Conservation (phyloP, 2,888 invertebrate species). For the Drosophila ustulata region DNA sequence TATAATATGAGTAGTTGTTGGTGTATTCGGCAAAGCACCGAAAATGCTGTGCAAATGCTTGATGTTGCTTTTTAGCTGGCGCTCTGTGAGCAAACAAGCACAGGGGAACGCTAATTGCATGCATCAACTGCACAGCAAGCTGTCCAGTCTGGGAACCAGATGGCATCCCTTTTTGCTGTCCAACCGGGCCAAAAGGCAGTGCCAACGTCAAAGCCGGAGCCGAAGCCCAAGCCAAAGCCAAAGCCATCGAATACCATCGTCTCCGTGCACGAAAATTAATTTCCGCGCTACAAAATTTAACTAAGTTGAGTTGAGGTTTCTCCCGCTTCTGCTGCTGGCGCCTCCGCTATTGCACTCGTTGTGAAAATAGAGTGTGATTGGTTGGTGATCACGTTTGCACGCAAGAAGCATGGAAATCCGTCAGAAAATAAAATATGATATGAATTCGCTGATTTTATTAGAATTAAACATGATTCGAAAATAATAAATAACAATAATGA, state of each 20-base stretch:
- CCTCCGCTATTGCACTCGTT: conserved; percentile 1
- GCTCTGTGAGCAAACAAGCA: conserved; percentile 36
- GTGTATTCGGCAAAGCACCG: conserved; percentile 21
- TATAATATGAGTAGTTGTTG: not conserved
- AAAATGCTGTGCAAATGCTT: conserved; percentile 32
- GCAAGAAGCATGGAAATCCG: not conserved
- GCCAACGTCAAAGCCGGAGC: conserved; percentile 8
- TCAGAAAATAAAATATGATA: not conserved
- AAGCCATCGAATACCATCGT: conserved; percentile 21
- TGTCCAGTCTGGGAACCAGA: conserved; percentile 43
- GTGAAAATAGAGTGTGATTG: not conserved
- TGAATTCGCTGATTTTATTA: no score
- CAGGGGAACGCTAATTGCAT: conserved; percentile 48
- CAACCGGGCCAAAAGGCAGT: conserved; percentile 19
- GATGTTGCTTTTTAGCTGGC: not conserved
- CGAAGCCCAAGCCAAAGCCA: conserved; percentile 18
- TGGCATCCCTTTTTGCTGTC: conserved; percentile 30
- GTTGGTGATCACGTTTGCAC: not conserved
- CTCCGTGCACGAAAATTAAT: conserved; percentile 54
- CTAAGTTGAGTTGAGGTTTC: conserved; percentile 51
- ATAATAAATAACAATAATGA: no score
- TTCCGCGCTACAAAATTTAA: conserved; percentile 46
- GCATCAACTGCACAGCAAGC: conserved; percentile 50
- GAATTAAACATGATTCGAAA: no score
- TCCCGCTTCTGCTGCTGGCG: conserved; percentile 25